These are phyloP conservation scores for Pandemis corylana DNA, from an alignment of 2,888 invertebrate species.

Conservation along the genomic window DNA sequence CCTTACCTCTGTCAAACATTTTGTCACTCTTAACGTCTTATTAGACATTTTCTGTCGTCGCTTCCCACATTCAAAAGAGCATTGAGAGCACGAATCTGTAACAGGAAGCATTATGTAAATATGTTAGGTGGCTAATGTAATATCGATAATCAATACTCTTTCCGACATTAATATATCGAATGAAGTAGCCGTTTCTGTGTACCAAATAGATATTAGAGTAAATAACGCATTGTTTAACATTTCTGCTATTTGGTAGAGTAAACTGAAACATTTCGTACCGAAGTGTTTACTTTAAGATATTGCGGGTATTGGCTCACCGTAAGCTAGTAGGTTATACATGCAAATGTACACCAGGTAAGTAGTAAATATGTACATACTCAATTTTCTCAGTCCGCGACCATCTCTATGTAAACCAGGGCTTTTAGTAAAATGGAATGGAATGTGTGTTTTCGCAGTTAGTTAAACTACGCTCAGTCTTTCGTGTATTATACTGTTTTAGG, in stretches of 20 bases:
- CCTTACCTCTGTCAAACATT: conserved; percentile 30
- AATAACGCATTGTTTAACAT: background rate
- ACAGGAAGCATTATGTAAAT: conserved; percentile 5
- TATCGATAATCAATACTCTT: conserved; percentile 11
- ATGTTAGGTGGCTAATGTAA: conserved; percentile 6
- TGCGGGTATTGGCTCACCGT: conserved; percentile 1
- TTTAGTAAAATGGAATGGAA: conserved; percentile 11
- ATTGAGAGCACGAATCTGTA: conserved; percentile 17
- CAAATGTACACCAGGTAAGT: conserved; percentile 11
- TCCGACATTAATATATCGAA: conserved; percentile 3
- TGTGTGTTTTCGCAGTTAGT: background rate
- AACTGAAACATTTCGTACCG: conserved; percentile 2
- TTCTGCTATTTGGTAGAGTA: background rate
- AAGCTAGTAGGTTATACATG: background rate
- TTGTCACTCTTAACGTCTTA: conserved; percentile 29
- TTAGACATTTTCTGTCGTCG: conserved; percentile 31
- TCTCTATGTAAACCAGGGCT: conserved; percentile 6
- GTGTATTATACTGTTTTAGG: background rate
- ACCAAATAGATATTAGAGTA: conserved; percentile 2
- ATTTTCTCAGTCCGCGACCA: background rate
- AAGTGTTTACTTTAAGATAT: conserved; percentile 12
- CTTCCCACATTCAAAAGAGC: conserved; percentile 19
- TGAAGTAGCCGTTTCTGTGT: conserved; percentile 2
- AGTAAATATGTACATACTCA: conserved; percentile 18
- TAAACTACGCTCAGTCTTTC: background rate